These are phyloP conservation scores for Crocidura indochinensis DNA, from an alignment of 2,797 vertebrate species.

Conservation along the genomic window DNA sequence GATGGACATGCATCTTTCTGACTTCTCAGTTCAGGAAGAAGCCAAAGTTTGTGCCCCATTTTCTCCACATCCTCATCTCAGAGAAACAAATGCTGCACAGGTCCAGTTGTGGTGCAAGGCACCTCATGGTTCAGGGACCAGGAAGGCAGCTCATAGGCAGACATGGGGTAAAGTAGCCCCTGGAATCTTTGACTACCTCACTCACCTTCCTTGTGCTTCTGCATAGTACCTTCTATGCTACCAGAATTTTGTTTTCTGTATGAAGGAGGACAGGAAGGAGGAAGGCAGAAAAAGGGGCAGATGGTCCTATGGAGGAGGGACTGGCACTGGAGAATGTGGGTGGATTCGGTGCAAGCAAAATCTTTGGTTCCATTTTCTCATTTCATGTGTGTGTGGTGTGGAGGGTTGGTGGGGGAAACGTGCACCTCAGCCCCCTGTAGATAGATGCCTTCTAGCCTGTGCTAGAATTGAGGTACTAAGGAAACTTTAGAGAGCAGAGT, in stretches of 20 bases:
- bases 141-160: neutral
- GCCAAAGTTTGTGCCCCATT: neutral
- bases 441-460: neutral
- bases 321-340: conserved; percentile 58
- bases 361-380: conserved; percentile 13
- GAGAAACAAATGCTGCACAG: neutral
- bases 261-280: conserved; percentile 29
- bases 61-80: neutral
- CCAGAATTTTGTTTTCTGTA: conserved; percentile 66
- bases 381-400: neutral
- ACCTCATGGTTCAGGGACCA: neutral
- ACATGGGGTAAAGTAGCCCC: neutral
- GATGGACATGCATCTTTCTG: too few species aligned
- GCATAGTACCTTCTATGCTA: neutral
- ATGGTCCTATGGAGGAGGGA: conserved; percentile 73
- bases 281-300: conserved; percentile 76
- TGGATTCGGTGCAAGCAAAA: conserved; percentile 22
- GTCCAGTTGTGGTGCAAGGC: neutral
- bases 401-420: too few species aligned
- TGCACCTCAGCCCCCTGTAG: fast-evolving
- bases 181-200: fast-evolving
- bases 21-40: neutral
- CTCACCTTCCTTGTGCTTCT: neutral
- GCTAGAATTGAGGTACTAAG: neutral
- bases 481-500: neutral